A percentile compares a stretch with the other conserved stretches of the same genome.
Evolutionary conservation across 2,797 vertebrate species (phyloP).

Genomic region (Onychomys torridus): DNA sequence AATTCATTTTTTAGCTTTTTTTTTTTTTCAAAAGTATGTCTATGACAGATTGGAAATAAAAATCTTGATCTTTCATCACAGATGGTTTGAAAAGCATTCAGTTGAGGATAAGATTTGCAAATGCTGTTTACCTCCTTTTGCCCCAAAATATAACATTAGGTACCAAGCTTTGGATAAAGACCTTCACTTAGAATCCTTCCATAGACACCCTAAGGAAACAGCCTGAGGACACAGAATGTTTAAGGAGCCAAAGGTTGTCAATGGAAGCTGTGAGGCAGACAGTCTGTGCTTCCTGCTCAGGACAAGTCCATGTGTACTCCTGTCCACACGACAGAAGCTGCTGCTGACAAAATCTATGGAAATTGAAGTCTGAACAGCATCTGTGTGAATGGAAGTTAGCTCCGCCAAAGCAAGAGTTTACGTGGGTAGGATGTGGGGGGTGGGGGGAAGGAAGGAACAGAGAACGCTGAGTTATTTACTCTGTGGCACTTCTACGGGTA

Average conservation of each 20-base stretch:
- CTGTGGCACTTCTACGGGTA: background rate
- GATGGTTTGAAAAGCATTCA: conserved; percentile 82
- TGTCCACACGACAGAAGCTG: background rate
- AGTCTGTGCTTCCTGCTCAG: conserved; percentile 25
- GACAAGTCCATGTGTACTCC: background rate
- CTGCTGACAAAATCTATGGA: background rate
- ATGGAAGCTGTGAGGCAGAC: background rate
- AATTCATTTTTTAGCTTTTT: conserved; percentile 79
- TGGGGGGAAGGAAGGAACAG: background rate
- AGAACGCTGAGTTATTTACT: background rate
- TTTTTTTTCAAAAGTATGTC: conserved; percentile 74
- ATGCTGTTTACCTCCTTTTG: conserved; percentile 80
- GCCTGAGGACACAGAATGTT: background rate
- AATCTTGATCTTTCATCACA: conserved; percentile 83
- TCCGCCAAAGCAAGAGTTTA: conserved; percentile 44
- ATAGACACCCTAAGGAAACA: conserved; percentile 7
- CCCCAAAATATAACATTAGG: conserved; percentile 65
- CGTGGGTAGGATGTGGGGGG: background rate
- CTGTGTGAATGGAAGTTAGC: background rate
- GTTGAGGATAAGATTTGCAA: conserved; percentile 77
- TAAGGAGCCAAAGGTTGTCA: conserved; percentile 8
- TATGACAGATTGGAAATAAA: conserved; percentile 83
- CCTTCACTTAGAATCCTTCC: conserved; percentile 30
- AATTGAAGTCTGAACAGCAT: conserved; percentile 14
- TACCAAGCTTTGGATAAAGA: conserved; percentile 69